phyloP scores from a whole-genome alignment of 2,888 invertebrate species.

The Leptogaster cylindrica region DNA sequence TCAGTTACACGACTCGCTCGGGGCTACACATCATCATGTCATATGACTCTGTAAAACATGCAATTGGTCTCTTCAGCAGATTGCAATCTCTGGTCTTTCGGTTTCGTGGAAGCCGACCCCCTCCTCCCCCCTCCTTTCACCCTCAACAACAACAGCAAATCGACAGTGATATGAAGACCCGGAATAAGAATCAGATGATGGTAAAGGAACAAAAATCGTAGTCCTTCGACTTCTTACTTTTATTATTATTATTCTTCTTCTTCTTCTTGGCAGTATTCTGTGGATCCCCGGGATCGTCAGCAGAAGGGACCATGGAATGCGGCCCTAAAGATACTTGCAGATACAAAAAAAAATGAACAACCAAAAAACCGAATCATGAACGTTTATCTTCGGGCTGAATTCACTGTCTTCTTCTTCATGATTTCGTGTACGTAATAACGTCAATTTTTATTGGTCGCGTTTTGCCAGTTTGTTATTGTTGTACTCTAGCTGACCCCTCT shows the following conservation, averaged over 20 bases:
- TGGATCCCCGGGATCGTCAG: background rate
- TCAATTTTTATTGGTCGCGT: slow-evolving; percentile 28
- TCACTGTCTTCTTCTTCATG: too few relatives aligned
- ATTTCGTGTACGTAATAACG: slow-evolving; percentile 22
- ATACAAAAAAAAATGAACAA: too few relatives aligned
- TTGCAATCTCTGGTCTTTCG: slow-evolving; percentile 22
- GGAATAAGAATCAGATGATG: slow-evolving; percentile 13
- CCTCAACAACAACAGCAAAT: too few relatives aligned
- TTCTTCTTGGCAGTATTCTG: too few relatives aligned
- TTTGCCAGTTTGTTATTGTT: background rate
- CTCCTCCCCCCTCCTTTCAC: background rate
- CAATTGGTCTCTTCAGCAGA: slow-evolving; percentile 39
- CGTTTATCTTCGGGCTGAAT: slow-evolving; percentile 1
- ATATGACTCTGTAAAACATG: slow-evolving; percentile 44
- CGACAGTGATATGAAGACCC: background rate
- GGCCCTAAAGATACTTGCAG: slow-evolving; percentile 20
- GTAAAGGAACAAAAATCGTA: too few relatives aligned
- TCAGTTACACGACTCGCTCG: slow-evolving; percentile 20
- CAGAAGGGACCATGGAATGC: slow-evolving; percentile 5
- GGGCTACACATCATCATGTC: slow-evolving; percentile 43
- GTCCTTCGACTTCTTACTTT: too few relatives aligned
- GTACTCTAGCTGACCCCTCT: background rate
- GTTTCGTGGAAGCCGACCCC: background rate
- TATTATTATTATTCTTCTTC: too few relatives aligned
- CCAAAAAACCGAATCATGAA: slow-evolving; percentile 2